phyloP scores from a whole-genome alignment of 23 tunicate genomes.

The Trididemnum clinides region DNA sequence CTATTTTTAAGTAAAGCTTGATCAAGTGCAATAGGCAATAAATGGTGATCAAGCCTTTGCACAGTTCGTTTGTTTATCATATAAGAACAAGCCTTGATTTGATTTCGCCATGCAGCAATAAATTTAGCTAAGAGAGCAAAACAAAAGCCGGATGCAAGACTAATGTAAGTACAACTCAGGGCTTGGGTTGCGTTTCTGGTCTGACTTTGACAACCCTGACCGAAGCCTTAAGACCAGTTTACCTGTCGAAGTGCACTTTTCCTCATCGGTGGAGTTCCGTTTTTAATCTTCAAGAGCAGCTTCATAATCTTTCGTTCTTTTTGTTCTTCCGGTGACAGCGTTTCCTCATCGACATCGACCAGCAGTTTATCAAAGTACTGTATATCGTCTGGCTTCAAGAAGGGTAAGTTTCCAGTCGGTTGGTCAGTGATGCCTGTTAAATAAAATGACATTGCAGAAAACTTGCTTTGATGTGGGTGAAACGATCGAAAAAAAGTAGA shows the following conservation, averaged over 20 bases:
- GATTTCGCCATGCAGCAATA: too few species aligned
- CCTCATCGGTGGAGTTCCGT: constrained; percentile 99
- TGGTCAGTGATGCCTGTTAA: constrained; percentile 87
- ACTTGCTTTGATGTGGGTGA: not conserved
- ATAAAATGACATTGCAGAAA: not conserved
- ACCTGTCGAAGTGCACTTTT: constrained; percentile 98
- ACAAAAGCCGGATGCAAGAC: too few species aligned
- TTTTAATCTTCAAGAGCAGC: constrained; percentile 89
- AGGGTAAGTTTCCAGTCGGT: constrained; percentile 92
- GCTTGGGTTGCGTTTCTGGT: too few species aligned
- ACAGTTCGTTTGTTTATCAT: too few species aligned
- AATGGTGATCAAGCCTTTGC: too few species aligned
- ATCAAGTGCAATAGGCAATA: too few species aligned
- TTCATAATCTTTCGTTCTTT: constrained; percentile 98
- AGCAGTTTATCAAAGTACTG: constrained; percentile 98
- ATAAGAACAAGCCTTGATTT: too few species aligned
- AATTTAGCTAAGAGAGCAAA: too few species aligned
- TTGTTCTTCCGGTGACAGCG: constrained; percentile 89
- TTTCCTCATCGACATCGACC: constrained; percentile 95
- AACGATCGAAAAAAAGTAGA: not conserved
- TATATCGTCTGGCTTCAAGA: constrained; percentile 98
- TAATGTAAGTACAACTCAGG: too few species aligned
- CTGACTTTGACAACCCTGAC: too few species aligned
- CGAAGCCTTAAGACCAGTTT: too few species aligned
- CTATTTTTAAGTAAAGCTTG: too few species aligned